Conservation (phyloP, 2,797 vertebrate species). For the Phoebastria nigripes region DNA sequence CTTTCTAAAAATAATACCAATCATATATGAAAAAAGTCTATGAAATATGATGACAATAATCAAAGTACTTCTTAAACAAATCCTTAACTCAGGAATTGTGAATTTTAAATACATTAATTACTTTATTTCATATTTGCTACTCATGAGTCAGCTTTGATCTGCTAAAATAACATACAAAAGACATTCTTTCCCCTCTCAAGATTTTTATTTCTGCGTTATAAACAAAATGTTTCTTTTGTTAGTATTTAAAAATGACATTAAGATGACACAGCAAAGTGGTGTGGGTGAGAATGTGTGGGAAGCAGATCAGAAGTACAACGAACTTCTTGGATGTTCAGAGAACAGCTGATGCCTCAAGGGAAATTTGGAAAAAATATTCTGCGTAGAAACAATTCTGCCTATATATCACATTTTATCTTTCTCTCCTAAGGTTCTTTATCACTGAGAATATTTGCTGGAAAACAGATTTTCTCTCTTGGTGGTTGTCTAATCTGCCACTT, state of each 20-base stretch:
- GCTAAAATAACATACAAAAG: constrained; percentile 3
- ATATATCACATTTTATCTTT: neutral
- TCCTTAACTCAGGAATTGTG: neutral
- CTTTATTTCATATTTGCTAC: constrained; percentile 1
- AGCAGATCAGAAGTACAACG: constrained; percentile 43
- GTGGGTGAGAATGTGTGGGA: constrained; percentile 52
- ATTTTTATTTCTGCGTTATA: constrained; percentile 30
- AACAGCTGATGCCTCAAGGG: constrained; percentile 14
- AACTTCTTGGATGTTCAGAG: constrained; percentile 32
- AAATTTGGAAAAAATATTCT: neutral
- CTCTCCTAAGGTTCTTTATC: neutral
- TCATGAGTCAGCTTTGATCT: constrained; percentile 22
- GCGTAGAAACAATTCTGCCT: neutral
- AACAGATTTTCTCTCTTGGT: neutral
- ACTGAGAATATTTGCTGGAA: neutral
- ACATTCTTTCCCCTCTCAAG: constrained; percentile 1
- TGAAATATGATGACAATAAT: neutral
- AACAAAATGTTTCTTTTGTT: constrained; percentile 50
- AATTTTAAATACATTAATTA: neutral
- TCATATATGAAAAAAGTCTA: neutral
- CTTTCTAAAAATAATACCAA: neutral
- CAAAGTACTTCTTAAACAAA: neutral
- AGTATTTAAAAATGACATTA: constrained; percentile 54
- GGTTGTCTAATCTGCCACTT: neutral
- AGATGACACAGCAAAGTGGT: constrained; percentile 52